Evolutionary conservation across 2,797 vertebrate species (phyloP).

Genomic region (Malurus leucopterus): DNA sequence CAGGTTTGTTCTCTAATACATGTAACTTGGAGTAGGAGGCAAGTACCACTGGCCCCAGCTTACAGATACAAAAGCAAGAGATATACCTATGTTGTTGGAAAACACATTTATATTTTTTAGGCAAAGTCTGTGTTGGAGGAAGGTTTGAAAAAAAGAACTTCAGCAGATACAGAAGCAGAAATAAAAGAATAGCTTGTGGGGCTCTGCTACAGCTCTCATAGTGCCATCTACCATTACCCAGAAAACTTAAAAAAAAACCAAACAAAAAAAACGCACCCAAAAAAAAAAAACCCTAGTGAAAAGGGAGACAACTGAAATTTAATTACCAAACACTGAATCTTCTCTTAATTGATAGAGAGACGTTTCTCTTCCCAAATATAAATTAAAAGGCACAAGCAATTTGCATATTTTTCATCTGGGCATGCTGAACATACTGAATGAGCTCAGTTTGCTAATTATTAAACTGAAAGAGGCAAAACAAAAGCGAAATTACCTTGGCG

Average conservation of each 20-base stretch:
- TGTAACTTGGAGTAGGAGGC: neutral
- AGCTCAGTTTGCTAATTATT: neutral
- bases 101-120: neutral
- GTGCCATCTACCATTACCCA: neutral
- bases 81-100: rapidly evolving
- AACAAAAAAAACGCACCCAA: no score
- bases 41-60: neutral
- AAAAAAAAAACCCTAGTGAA: neutral
- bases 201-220: neutral
- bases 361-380: neutral
- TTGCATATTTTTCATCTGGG: neutral
- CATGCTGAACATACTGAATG: neutral
- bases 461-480: neutral
- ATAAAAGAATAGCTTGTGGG: neutral
- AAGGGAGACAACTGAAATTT: neutral
- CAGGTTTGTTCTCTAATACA: neutral
- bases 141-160: neutral
- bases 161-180: neutral
- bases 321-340: neutral
- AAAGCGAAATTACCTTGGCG: neutral
- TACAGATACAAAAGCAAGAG: neutral
- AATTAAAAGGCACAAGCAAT: neutral
- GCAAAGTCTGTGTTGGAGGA: neutral
- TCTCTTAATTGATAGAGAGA: neutral
- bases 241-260: neutral